Conservation (phyloP, 2,113 vertebrate species). For the Pungitius pungitius region DNA sequence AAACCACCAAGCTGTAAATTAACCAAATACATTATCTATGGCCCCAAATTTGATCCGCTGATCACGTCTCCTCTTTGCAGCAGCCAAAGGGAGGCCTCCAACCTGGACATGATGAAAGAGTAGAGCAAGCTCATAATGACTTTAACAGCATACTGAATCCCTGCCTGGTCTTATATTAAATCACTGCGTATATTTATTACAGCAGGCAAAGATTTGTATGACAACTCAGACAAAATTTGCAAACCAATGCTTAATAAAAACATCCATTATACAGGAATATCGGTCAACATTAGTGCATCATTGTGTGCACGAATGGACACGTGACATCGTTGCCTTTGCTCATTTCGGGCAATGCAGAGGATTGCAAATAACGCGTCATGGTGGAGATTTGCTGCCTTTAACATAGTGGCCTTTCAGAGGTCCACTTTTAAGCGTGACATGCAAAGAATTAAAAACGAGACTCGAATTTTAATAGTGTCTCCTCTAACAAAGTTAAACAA, state of each 20-base stretch:
- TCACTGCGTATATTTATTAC: constrained; percentile 70
- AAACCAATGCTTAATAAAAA: constrained; percentile 46
- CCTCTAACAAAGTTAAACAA: constrained; percentile 43
- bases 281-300: constrained; percentile 14
- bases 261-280: constrained; percentile 33
- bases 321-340: constrained; percentile 21
- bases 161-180: constrained; percentile 69
- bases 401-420: constrained; percentile 27
- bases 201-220: constrained; percentile 59
- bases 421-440: constrained; percentile 56
- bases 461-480: constrained; percentile 61
- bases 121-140: constrained; percentile 67
- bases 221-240: constrained; percentile 52
- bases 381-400: constrained; percentile 24
- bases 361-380: constrained; percentile 29
- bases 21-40: constrained; percentile 66
- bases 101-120: constrained; percentile 71
- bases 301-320: constrained; percentile 31
- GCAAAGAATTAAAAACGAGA: constrained; percentile 60
- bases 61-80: constrained; percentile 55
- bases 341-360: constrained; percentile 27
- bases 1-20: constrained; percentile 71
- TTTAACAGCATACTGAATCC: constrained; percentile 70
- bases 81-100: constrained; percentile 50
- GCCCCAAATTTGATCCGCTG: constrained; percentile 49